Base-by-base conservation (phyloP, 2,113 vertebrate species). In the Saccopteryx leptura region DNA sequence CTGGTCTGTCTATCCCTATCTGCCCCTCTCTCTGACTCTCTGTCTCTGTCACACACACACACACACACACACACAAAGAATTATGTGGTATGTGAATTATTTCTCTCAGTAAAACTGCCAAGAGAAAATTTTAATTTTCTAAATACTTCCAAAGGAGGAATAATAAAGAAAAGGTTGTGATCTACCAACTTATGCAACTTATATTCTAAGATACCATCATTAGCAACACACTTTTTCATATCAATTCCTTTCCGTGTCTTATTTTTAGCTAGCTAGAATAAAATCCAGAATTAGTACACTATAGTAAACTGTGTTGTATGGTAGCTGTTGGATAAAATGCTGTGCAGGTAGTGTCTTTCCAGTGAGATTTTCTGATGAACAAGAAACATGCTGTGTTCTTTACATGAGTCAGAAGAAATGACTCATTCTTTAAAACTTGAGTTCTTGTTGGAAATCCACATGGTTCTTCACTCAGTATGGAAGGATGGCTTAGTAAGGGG, bases 61-160 rank as follows among this genome's bases (percentile, higher is more conserved):
- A 39, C 39, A 39, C 39, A 39, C 39, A 39, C 39, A 39, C 39
- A 39, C 39, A 39, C 39, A 39, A 39, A 71, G 39, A 48, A 24
- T 61, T 54, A 5, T 18, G 19, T 39, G 14, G 6, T 21, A 82
- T 13, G 2, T 68, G 26, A 80, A 24, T 88, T 60, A 17, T 21
- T 65, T 11, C 52, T 11, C 52, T 88, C 54, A 52, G 0, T 61
- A 65, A 90, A 72, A 18, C 63, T 58, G 46, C 19, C 76, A 15
- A 26, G 68, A 58, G 63, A 91, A 85, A 52, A 19, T 4, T 69
- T 85, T 71, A 21, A 7, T 86, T 97, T 76, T 92, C 31, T 50
- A 76, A 87, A 71, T 54, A 66, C 19, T 31, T 78, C 28, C 12
- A 26, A 19, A 46, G 46, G 33, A 50, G 39, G 5, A 93, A 48